These are phyloP conservation scores for Enteromius treurensis DNA, from an alignment of 2,797 vertebrate genomes.

Conservation along the genomic window DNA sequence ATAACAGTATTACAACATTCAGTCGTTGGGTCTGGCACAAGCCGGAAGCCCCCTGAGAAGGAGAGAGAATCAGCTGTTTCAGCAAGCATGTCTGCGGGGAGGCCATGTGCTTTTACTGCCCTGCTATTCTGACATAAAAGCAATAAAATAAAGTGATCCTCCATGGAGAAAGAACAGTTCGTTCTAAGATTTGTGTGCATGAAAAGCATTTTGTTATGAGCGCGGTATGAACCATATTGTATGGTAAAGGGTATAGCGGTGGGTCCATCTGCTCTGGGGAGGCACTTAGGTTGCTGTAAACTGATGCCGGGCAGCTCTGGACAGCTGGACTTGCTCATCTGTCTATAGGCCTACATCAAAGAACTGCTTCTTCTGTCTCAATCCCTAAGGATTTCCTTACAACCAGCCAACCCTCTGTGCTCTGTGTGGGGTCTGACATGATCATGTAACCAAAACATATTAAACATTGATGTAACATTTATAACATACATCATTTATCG, in stretches of 20 bases:
- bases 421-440: constrained; percentile 28
- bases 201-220: constrained; percentile 30
- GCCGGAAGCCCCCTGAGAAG: constrained; percentile 44
- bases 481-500: not conserved
- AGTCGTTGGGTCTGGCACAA: constrained; percentile 52
- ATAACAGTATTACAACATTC: constrained; percentile 48
- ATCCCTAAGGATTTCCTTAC: constrained; percentile 46
- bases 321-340: constrained; percentile 62
- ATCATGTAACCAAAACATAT: constrained; percentile 6
- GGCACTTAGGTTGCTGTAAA: constrained; percentile 52
- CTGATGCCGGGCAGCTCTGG: constrained; percentile 46
- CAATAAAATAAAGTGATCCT: constrained; percentile 13
- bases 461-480: constrained; percentile 24
- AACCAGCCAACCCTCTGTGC: constrained; percentile 7
- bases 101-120: constrained; percentile 23
- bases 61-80: constrained; percentile 51
- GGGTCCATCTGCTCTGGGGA: constrained; percentile 50
- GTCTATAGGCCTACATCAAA: constrained; percentile 58
- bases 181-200: not conserved
- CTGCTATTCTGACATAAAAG: constrained; percentile 10
- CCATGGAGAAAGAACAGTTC: not conserved
- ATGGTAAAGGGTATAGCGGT: constrained; percentile 30
- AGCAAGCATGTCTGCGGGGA: constrained; percentile 1
- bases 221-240: constrained; percentile 35
- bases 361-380: constrained; percentile 29